phyloP scores from a whole-genome alignment of 2,113 vertebrate species.

The Haemorhous mexicanus region DNA sequence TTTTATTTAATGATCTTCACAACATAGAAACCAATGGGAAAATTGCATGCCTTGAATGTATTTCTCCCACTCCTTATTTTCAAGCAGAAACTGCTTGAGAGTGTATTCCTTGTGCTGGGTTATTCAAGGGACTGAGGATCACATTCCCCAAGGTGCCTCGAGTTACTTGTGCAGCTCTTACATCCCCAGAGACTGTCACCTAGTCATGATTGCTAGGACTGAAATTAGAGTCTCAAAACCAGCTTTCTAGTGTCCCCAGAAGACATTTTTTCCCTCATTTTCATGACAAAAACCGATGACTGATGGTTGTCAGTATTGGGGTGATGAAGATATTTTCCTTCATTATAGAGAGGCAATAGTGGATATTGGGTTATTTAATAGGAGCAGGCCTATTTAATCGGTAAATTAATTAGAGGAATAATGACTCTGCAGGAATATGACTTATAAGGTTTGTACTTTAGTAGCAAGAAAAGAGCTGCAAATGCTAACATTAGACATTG shows the following conservation, averaged over 20 bases:
- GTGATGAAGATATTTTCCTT: not conserved
- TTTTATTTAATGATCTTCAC: not conserved
- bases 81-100: not conserved
- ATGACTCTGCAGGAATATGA: not conserved
- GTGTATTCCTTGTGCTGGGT: not conserved
- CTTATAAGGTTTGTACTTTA: not conserved
- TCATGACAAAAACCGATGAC: not conserved
- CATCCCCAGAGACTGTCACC: not conserved
- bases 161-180: not conserved
- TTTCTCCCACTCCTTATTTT: not conserved
- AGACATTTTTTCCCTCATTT: not conserved
- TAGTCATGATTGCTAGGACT: not conserved
- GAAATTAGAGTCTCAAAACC: not conserved
- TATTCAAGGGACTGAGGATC: not conserved
- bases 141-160: not conserved
- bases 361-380: not conserved
- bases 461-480: not conserved
- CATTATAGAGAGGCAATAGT: not conserved
- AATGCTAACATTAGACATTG: not conserved
- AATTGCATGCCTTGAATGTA: not conserved
- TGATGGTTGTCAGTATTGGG: accelerated
- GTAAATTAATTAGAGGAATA: not conserved
- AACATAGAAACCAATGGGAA: not conserved
- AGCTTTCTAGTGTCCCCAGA: not conserved
- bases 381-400: not conserved